Percentiles rank a stretch among this genome's conserved stretches.
Evolutionary conservation across 2,797 vertebrate species (phyloP).

Genomic region (Amazona finschi): DNA sequence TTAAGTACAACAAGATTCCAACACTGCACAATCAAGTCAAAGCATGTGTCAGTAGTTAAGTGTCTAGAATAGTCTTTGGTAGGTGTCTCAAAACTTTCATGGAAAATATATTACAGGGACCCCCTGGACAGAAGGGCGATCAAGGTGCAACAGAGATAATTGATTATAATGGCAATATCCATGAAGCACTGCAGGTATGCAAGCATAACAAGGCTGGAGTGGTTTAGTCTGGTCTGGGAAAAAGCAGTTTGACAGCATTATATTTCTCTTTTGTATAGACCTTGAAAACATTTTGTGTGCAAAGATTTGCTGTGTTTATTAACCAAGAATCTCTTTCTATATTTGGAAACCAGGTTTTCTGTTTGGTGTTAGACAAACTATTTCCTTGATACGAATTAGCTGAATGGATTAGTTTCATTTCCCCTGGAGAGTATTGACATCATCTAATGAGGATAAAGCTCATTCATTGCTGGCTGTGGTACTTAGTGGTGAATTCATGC

Average conservation of each 20-base stretch:
- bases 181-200: constrained; percentile 94
- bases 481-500: constrained; percentile 4
- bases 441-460: constrained; percentile 21
- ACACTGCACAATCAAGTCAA: background rate
- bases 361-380: constrained; percentile 6
- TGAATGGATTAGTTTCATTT: constrained; percentile 12
- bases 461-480: background rate
- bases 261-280: background rate
- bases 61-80: background rate
- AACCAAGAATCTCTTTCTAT: background rate
- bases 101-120: constrained; percentile 81
- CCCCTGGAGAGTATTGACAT: constrained; percentile 5
- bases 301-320: background rate
- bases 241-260: background rate
- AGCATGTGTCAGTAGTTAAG: background rate
- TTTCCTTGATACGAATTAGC: constrained; percentile 33
- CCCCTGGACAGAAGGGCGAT: constrained; percentile 94
- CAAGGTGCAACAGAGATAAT: constrained; percentile 97
- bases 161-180: constrained; percentile 97
- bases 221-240: background rate
- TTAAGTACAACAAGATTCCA: background rate
- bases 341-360: constrained; percentile 19
- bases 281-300: background rate
- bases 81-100: background rate
- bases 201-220: background rate